phyloP scores from a whole-genome alignment of 2,888 invertebrate species.

The Beris morrisii region DNA sequence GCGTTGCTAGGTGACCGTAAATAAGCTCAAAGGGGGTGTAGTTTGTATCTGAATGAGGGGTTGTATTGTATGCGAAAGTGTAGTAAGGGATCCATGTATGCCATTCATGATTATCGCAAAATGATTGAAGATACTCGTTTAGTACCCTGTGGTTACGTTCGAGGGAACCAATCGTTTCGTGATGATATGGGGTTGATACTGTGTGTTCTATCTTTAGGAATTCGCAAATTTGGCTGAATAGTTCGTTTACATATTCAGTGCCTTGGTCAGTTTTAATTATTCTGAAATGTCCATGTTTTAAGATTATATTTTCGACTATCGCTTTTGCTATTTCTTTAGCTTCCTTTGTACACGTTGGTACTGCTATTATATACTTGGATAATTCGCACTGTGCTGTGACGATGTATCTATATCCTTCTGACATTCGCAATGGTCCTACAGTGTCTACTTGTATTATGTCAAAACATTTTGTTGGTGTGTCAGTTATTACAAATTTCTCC shows the following conservation, averaged over 20 bases:
- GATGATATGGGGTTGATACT: slow-evolving; percentile 24
- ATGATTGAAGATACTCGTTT: too few relatives aligned
- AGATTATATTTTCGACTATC: not conserved
- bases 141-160: slow-evolving; percentile 15
- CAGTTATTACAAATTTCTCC: slow-evolving; percentile 30
- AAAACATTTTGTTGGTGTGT: slow-evolving; percentile 34
- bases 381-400: slow-evolving; percentile 21
- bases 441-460: slow-evolving; percentile 32
- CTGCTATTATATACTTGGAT: slow-evolving; percentile 34
- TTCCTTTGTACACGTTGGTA: slow-evolving; percentile 31
- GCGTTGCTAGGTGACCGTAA: not conserved
- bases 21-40: slow-evolving; percentile 10
- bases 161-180: slow-evolving; percentile 22
- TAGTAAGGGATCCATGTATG: too few relatives aligned
- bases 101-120: too few relatives aligned
- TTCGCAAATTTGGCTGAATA: slow-evolving; percentile 21
- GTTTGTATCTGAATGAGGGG: slow-evolving; percentile 1
- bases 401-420: slow-evolving; percentile 24
- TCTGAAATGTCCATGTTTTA: slow-evolving; percentile 19
- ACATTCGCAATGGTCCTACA: slow-evolving; percentile 24
- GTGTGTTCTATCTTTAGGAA: slow-evolving; percentile 19
- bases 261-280: slow-evolving; percentile 23
- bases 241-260: slow-evolving; percentile 18
- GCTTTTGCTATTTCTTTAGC: too few relatives aligned
- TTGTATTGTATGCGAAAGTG: not conserved